phyloP scores from a whole-genome alignment of 2,113 vertebrate species.

The cat (Felis catus) region F.catus_Fca126_mat1.0 CM031422.1:17178501-17179000 shows the following conservation, averaged over 20 bases:
- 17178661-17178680: not conserved
- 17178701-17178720: not conserved
- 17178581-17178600: not conserved
- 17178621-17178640: not conserved
- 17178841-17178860: conserved; percentile 86
- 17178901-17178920: rapidly evolving
- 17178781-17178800: conserved; percentile 84
- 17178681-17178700: not conserved
- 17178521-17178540: not conserved
- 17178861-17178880: not conserved
- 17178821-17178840: conserved; percentile 95
- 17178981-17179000: rapidly evolving
- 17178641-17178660: not conserved
- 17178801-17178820: conserved; percentile 90
- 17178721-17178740: not conserved
- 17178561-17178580: not conserved
- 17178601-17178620: not conserved
- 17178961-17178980: rapidly evolving
- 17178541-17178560: not conserved
- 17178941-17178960: not conserved
- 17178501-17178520: not conserved
- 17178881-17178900: rapidly evolving
- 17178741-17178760: not conserved
- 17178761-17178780: conserved; percentile 52
- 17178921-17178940: rapidly evolving